Conservation (phyloP, 64 coral and sea anemone species). For the Actinia equina region DNA sequence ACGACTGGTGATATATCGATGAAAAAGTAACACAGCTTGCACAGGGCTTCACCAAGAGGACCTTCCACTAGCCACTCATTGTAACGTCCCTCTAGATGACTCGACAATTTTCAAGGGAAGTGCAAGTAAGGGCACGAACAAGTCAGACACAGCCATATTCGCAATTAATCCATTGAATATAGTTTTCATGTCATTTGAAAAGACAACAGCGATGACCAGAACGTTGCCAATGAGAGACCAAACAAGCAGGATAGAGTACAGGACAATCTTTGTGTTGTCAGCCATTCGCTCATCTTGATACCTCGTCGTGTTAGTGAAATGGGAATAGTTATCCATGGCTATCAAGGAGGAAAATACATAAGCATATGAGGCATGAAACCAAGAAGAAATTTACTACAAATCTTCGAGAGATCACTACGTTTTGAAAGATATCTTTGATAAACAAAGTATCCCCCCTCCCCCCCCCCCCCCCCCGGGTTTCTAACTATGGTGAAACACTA, state of each 20-base stretch:
- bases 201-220: neutral
- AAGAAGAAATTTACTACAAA: too few relatives aligned
- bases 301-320: neutral
- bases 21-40: neutral
- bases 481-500: too few relatives aligned
- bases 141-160: slow-evolving; percentile 2
- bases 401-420: too few relatives aligned
- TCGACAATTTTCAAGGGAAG: neutral
- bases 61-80: neutral
- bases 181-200: neutral
- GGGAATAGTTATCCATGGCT: neutral
- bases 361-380: too few relatives aligned
- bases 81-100: neutral
- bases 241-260: neutral
- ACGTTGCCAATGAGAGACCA: neutral
- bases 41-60: neutral
- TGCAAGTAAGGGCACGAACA: neutral
- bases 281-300: neutral
- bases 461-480: too few relatives aligned
- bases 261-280: neutral
- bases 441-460: too few relatives aligned
- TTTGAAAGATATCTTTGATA: too few relatives aligned
- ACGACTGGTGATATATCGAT: neutral
- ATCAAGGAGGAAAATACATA: too few relatives aligned
- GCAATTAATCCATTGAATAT: neutral